These are phyloP conservation scores for Conus ventricosus DNA, from an alignment of 1,140 invertebrate species.

Conservation along the genomic window DNA sequence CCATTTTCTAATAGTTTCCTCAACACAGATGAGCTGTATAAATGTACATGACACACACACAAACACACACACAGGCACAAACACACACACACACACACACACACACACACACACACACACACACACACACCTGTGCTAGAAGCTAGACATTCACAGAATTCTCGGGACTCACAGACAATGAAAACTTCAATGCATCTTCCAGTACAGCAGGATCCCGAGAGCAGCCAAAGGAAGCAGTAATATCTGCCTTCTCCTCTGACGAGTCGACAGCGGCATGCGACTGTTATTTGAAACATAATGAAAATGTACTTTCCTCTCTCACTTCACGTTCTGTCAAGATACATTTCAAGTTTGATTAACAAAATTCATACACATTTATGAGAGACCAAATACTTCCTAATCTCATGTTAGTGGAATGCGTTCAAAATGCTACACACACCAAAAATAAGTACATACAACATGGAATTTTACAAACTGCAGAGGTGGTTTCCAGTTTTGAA, in stretches of 20 bases:
- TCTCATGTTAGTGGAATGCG: too few species aligned
- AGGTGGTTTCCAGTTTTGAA: too few species aligned
- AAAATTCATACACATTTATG: too few species aligned
- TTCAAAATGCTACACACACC: too few species aligned
- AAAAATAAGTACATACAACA: too few species aligned
- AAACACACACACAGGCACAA: not conserved
- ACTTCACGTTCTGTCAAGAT: too few species aligned
- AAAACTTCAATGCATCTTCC: conserved; percentile 1
- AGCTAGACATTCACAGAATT: not conserved
- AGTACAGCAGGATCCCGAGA: not conserved
- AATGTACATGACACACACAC: not conserved
- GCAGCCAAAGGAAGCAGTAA: not conserved
- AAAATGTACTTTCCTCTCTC: too few species aligned
- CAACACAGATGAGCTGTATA: not conserved
- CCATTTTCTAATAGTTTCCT: too few species aligned
- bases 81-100: conserved; percentile 7
- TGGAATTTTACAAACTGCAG: too few species aligned
- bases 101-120: not conserved
- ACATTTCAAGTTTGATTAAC: too few species aligned
- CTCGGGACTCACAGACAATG: not conserved
- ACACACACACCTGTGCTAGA: not conserved
- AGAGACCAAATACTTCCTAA: too few species aligned
- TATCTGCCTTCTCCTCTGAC: not conserved
- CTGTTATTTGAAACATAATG: not conserved
- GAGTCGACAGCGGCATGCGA: not conserved